Conservation (phyloP, 2,113 vertebrate species). For the Poecilia latipinna region DNA sequence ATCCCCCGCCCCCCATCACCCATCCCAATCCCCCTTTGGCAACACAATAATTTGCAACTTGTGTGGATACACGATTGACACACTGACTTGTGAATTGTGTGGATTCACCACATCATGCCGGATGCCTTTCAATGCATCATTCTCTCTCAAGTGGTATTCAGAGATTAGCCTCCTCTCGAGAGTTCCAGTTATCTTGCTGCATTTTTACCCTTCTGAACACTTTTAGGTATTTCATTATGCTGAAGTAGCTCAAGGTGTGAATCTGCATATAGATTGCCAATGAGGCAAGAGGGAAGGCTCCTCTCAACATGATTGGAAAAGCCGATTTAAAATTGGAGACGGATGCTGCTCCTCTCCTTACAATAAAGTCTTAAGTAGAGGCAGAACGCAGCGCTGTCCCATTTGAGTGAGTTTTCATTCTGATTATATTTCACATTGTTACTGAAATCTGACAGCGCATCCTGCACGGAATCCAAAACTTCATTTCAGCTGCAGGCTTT, state of each 20-base stretch:
- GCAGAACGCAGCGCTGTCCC: conserved; percentile 21
- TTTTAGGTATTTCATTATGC: conserved; percentile 74
- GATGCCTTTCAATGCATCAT: conserved; percentile 48
- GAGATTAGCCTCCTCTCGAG: conserved; percentile 73
- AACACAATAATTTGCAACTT: conserved; percentile 47
- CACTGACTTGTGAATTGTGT: conserved; percentile 35
- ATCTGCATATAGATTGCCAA: conserved; percentile 81
- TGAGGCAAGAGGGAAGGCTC: conserved; percentile 40
- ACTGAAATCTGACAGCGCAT: conserved; percentile 32
- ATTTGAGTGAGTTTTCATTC: conserved; percentile 33
- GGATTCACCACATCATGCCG: conserved; percentile 30
- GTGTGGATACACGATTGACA: conserved; percentile 47
- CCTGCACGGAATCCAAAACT: conserved; percentile 19
- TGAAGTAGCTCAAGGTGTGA: conserved; percentile 70
- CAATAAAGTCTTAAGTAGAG: conserved; percentile 46
- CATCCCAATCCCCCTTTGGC: neutral
- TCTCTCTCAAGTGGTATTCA: conserved; percentile 67
- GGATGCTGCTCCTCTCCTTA: conserved; percentile 47
- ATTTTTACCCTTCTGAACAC: conserved; percentile 62
- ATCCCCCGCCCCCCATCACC: neutral
- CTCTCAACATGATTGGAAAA: conserved; percentile 67
- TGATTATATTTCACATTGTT: conserved; percentile 31
- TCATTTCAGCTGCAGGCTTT: conserved; percentile 21
- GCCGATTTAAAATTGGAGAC: conserved; percentile 63
- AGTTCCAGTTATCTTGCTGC: conserved; percentile 61